Base-by-base conservation (phyloP, 2,797 vertebrate genomes). In the Cuculus canorus region DNA sequence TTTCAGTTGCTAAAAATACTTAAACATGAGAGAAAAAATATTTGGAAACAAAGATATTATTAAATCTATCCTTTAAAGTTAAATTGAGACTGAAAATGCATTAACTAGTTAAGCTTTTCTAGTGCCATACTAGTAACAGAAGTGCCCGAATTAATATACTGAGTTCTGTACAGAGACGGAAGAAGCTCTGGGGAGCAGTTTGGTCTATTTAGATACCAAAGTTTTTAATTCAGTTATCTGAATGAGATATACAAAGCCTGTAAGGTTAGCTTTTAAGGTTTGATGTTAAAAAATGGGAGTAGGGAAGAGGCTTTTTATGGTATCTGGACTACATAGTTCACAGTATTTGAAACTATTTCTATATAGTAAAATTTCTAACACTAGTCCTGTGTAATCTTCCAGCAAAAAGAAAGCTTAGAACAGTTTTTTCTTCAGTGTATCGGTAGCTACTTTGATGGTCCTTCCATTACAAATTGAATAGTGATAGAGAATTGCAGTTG, bases 41-140 rank as follows among this genome's bases (percentile, higher is more conserved):
- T 33, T 63, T 78, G 10, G 41, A 80, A 86, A 65, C 41, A 73
- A 63, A 50, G 25, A 28, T 66, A 54, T 1, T 80, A 57, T 1
- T 73, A 61, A 56, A 57, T 82, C 3, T 88, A 17, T 57, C 13
- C 11, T 75, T 76, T 70, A 41, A 86, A 86, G 17, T 45, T 69
- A 56, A 90, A 61, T 59, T 1, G 5, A 65, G 10, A 27, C n/a
- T 73, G 75, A 81, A 83, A 83, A 21, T 21, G 5, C 9, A 12
- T 64, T 73, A 66, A 80, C 69, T 82, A 60, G 35, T n/a, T 48
- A 59, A 82, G 47, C 28, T 91, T 91, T 82, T 48, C 22, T 73
- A 9, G 21, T 47, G 33, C 13, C n/a, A 23, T 69, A n/a, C 18
- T 41, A 77, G 16, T 54, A 77, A 72, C 1, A 8, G 43, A 82